Conservation (phyloP, 2,797 vertebrate species). For the Chiloscyllium punctatum region DNA sequence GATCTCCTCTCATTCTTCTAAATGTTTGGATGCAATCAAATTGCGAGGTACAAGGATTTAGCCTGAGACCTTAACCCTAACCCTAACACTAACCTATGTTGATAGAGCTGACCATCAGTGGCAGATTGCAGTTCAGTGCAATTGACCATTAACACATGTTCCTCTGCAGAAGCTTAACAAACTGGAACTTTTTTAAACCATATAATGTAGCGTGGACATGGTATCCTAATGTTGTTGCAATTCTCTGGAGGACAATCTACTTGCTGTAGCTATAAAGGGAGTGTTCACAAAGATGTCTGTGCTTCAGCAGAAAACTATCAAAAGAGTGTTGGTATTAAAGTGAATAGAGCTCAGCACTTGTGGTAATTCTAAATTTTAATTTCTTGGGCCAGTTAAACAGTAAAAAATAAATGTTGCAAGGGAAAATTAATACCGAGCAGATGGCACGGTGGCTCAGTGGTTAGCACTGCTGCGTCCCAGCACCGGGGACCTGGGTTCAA, state of each 20-base stretch:
- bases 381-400: background rate
- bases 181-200: background rate
- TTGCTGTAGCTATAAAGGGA: conserved; percentile 3
- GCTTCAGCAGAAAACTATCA: background rate
- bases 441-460: no score
- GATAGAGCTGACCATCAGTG: background rate
- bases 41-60: background rate
- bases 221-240: background rate
- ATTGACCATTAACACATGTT: background rate
- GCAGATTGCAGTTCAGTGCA: background rate
- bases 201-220: background rate
- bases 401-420: background rate
- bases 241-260: background rate
- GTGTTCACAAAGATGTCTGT: background rate
- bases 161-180: background rate
- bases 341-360: background rate
- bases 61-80: background rate
- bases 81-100: no score
- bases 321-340: background rate
- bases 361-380: background rate
- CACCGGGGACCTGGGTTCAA: no score
- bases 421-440: background rate
- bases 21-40: background rate
- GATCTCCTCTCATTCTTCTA: no score
- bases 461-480: no score